Conservation (phyloP, 2,888 invertebrate genomes). For the Horisme vitalbata region DNA sequence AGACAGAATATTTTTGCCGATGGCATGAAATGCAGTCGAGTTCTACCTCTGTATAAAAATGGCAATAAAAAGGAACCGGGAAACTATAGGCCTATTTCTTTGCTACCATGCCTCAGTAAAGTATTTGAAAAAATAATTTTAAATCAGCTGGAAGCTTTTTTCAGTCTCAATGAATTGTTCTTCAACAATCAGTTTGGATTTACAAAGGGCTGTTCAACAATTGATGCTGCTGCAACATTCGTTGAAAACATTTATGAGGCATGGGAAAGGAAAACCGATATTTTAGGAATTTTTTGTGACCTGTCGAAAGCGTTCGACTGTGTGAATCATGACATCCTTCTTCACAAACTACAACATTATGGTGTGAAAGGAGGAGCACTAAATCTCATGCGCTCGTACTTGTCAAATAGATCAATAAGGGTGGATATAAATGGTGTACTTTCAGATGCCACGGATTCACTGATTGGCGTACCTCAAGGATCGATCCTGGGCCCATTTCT, state of each 20-base stretch:
- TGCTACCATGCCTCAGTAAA: constrained; percentile 3
- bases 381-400: background rate
- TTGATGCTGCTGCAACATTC: background rate
- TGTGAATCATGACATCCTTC: constrained; percentile 4
- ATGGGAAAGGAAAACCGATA: constrained; percentile 3
- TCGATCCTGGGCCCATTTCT: background rate
- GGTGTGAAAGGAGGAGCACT: constrained; percentile 1
- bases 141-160: background rate
- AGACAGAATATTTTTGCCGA: background rate
- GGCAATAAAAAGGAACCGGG: background rate
- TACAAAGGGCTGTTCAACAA: constrained; percentile 1
- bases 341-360: constrained; percentile 4
- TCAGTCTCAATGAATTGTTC: background rate
- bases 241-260: background rate
- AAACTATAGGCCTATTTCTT: background rate
- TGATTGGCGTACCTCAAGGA: background rate
- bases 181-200: background rate
- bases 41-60: constrained; percentile 5
- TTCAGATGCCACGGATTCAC: background rate
- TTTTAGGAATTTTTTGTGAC: constrained; percentile 7
- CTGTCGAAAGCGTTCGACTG: constrained; percentile 12
- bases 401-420: background rate
- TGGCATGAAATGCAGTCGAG: constrained; percentile 1
- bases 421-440: constrained; percentile 3
- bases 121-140: constrained; percentile 5